Conservation (phyloP, 1,140 invertebrate genomes). For the Medauroidea extradentata region DNA sequence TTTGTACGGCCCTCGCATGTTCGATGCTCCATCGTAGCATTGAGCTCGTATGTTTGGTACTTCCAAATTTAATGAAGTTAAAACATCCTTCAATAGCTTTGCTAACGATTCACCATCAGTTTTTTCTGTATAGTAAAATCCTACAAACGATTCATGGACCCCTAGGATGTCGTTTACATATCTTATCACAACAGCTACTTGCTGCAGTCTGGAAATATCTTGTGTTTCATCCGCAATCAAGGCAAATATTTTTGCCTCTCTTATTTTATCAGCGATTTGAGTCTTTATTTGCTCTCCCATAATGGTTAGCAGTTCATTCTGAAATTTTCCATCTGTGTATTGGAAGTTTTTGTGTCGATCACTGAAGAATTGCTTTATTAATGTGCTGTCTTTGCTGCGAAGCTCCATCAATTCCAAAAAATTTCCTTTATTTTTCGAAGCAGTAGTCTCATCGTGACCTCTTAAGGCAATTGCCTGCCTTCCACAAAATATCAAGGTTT, state of each 20-base stretch:
- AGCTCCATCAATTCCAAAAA: slow-evolving; percentile 5
- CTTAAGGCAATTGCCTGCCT: slow-evolving; percentile 5
- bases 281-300: slow-evolving; percentile 4
- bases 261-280: slow-evolving; percentile 1
- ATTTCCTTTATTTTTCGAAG: slow-evolving; percentile 6
- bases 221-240: slow-evolving; percentile 10
- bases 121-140: slow-evolving; percentile 15
- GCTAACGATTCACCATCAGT: slow-evolving; percentile 13
- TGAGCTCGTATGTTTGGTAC: slow-evolving; percentile 13
- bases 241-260: slow-evolving; percentile 10
- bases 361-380: neutral
- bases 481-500: slow-evolving; percentile 9
- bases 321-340: neutral
- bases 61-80: slow-evolving; percentile 13
- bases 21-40: slow-evolving; percentile 16
- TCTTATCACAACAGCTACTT: slow-evolving; percentile 13
- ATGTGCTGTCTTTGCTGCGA: neutral
- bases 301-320: slow-evolving; percentile 3
- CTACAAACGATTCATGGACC: slow-evolving; percentile 13
- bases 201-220: slow-evolving; percentile 12
- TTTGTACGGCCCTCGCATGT: slow-evolving; percentile 12
- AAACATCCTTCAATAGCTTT: slow-evolving; percentile 16
- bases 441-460: slow-evolving; percentile 4
- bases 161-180: slow-evolving; percentile 13
- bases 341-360: slow-evolving; percentile 8